Evolutionary conservation across 64 coral and sea anemone species (phyloP).

Genomic region (Pachyseris speciosa): DNA sequence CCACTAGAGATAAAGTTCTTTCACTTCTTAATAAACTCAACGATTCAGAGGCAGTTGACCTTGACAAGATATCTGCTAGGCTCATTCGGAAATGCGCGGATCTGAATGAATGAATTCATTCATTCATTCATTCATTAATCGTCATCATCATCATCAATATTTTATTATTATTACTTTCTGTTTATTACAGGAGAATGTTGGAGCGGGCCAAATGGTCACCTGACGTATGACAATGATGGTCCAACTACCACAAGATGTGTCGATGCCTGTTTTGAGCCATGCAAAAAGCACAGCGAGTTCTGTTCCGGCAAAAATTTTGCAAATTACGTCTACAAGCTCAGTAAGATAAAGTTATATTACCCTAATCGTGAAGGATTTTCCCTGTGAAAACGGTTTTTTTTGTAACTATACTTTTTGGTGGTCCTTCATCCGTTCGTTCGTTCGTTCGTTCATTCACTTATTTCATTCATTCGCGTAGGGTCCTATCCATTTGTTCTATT

Average conservation of each 20-base stretch:
- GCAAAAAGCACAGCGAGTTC: slow-evolving; percentile 25
- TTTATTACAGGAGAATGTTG: slow-evolving; percentile 46
- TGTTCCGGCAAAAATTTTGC: slow-evolving; percentile 53
- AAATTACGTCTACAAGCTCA: slow-evolving; percentile 84
- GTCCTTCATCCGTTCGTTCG: neutral
- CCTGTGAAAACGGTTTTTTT: no score
- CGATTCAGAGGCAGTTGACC: no score
- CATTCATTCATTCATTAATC: no score
- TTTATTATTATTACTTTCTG: neutral
- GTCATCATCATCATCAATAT: no score
- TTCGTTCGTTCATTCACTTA: no score
- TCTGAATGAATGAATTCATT: no score
- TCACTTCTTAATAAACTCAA: no score
- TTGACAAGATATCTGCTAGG: no score
- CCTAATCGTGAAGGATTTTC: neutral
- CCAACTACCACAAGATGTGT: neutral
- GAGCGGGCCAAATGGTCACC: neutral
- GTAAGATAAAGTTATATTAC: neutral
- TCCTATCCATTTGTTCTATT: no score
- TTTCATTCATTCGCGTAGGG: neutral
- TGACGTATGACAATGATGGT: slow-evolving; percentile 44
- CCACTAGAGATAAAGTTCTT: no score
- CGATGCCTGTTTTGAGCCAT: slow-evolving; percentile 55
- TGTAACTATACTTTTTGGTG: no score
- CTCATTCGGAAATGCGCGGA: no score